Evolutionary conservation across 2,888 invertebrate species (phyloP), one percentile per base, ranked within the genome.

Genomic region (Elegia similella): DNA sequence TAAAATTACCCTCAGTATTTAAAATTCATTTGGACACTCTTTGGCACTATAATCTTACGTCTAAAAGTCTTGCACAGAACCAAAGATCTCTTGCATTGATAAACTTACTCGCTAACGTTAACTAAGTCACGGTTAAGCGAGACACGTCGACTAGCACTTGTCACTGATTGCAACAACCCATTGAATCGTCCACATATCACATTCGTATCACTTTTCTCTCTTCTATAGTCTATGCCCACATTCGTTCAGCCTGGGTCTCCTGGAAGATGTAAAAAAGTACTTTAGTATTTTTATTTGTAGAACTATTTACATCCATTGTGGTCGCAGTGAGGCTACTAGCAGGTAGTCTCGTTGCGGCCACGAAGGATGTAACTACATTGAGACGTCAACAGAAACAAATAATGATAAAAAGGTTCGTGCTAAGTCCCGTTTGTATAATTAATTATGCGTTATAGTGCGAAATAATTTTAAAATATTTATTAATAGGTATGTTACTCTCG

Each of bases 41-140:
- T 91, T 91, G 90, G 90, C 90, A 91, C 90, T 83, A 86, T 82
- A 84, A 80, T 72, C 84, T 87, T 89, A 88, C 64, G 72, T 78
- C 83, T 86, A 73, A 69, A 73, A 73, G 83, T 84, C 82, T 82
- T 76, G 69, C 61, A 76, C 72, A 69, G 69, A 75, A 83, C 85
- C 86, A 85, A 86, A 86, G 84, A 83, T 72, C 59, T 61, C 64
- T 77, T 80, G 76, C 78, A 78, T 79, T 77, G 72, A 74, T 75
- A 32, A 50, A 57, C 61, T 63, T 63, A 65, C 52, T 59, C 60
- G 64, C 76, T 72, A 78, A 69, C 58, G 69, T 69, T 71, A 67
- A 71, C 69, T 78, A 78, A 78, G 75, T 80, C 78, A 77, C 79
- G 70, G 68, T 42, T 68, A 70, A 70, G 74, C 69, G 73, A 80